Base-by-base conservation (phyloP, 1,140 invertebrate species). In the Diorhabda elongata region DNA sequence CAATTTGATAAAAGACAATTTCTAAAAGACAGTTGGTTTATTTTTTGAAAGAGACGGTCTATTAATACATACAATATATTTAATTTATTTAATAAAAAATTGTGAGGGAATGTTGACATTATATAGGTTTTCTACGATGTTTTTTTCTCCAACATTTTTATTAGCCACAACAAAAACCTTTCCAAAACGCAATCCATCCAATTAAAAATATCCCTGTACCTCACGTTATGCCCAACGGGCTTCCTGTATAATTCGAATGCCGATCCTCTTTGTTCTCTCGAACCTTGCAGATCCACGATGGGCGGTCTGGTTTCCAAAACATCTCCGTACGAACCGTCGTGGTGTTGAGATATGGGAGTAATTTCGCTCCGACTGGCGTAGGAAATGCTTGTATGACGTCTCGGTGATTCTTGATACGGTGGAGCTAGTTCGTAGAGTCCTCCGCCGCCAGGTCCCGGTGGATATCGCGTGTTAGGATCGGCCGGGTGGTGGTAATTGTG, bases 181-280 rank as follows among this genome's bases (percentile, higher is more conserved):
- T 26, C 26, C 26, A 26, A 26, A 26, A 26, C 26, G 26, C 26
- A 26, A 26, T 26, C 26, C 26, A 26, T 26, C 26, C 26, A 26
- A 26, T 26, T 26, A 26, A 26, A 26, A 26, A 26, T 26, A 26
- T 26, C 26, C 26, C 26, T 26, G 26, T 84, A 92, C 89, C 90
- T 91, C 76, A 91, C 83, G 77, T 91, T 92, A 77, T 90, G 89
- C 83, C 91, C 86, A 68, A 85, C 86, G 11, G 94, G 94, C 82
- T 97, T 97, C 75, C 93, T 90, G 80, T 98, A 98, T 45, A 97
- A 83, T 79, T 98, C 95, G 81, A 98, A 98, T 6, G 96, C 96
- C 74, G 94, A 96, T n/a, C 93, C 94, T 60, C 94, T 84, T 78
- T 96, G 93, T 80, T 96, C 94, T 73, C 93, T 89, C 76, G 93